phyloP scores from a whole-genome alignment of 2,113 vertebrate genomes.

The Entosphenus tridentatus region DNA sequence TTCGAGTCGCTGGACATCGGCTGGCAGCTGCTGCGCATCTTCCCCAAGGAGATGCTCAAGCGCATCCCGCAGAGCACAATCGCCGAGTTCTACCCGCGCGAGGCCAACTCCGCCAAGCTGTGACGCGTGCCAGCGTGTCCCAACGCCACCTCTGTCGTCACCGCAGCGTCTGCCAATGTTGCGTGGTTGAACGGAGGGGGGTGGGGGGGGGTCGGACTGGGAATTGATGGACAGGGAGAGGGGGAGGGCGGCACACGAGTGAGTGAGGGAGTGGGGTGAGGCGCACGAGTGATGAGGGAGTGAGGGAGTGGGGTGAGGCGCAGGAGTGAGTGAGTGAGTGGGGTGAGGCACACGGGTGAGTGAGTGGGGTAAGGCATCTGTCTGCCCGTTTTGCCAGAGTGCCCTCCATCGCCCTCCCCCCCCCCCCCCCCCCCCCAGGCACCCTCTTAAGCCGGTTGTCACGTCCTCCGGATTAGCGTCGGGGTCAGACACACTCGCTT shows the following conservation, averaged over 20 bases:
- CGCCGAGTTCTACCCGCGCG: slow-evolving; percentile 12
- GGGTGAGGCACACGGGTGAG: background rate
- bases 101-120: slow-evolving; percentile 1
- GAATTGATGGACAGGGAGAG: background rate
- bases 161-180: background rate
- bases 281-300: background rate
- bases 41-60: slow-evolving; percentile 12
- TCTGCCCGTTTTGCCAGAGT: background rate
- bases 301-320: background rate
- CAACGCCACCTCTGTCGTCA: too few species aligned
- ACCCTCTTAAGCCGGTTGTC: background rate
- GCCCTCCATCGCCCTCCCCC: background rate
- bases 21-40: slow-evolving; percentile 12
- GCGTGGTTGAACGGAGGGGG: background rate
- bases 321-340: background rate
- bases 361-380: background rate
- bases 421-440: background rate
- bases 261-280: background rate
- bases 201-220: background rate
- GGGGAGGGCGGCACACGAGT: background rate
- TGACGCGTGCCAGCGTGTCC: too few species aligned
- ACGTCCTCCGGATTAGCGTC: background rate
- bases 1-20: slow-evolving; percentile 12
- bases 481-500: too few species aligned
- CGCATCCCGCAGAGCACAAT: slow-evolving; percentile 10